Base-by-base conservation (phyloP, 2,797 vertebrate species). In the Pseudocheirus occidentalis region DNA sequence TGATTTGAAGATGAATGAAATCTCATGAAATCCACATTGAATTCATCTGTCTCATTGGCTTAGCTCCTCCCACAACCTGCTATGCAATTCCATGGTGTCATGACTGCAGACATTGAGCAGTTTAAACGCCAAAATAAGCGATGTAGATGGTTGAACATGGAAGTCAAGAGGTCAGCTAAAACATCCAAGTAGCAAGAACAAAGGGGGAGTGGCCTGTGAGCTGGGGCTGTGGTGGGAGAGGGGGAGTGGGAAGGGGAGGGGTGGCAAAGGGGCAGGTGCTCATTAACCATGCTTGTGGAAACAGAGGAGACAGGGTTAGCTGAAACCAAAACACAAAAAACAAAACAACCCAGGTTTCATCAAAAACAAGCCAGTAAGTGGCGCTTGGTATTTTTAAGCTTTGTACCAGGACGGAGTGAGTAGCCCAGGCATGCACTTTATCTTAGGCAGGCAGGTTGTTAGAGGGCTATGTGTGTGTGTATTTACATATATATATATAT, bases 391-490 rank as follows among this genome's bases (percentile, higher is more conserved):
- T 95, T 97, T 97, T 95, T 95, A 98, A 98, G 98, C 96, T 90
- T 90, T 34, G 97, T 96, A 98, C 98, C 96, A 98, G 98, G 98
- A 97, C 98, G 97, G 99, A 98, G 99, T 99, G 99, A 99, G 99
- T 99, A 99, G 99, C 99, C 98, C 98, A 99, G 98, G 99, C 99
- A 99, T 99, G 99, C 99, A 99, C 98, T 98, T 99, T 99, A 99
- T 98, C 98, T 91, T 98, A 99, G 99, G 99, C 99, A 99, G 99
- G 99, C 99, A 98, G 99, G 99, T 99, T 98, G 99, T 98, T 1
- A 14, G 6, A 90, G 87, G 90, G 81, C 50, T 90, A 66, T 55
- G 40, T 10, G 16, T 58, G 89, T 93, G 94, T 92, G 93, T 9
- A n/a, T 95, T 96, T 96, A 96, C 95, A 96, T 93, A 97, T 57